These are phyloP conservation scores for Champsocephalus gunnari DNA, from an alignment of 2,797 vertebrate species.

Conservation along the genomic window DNA sequence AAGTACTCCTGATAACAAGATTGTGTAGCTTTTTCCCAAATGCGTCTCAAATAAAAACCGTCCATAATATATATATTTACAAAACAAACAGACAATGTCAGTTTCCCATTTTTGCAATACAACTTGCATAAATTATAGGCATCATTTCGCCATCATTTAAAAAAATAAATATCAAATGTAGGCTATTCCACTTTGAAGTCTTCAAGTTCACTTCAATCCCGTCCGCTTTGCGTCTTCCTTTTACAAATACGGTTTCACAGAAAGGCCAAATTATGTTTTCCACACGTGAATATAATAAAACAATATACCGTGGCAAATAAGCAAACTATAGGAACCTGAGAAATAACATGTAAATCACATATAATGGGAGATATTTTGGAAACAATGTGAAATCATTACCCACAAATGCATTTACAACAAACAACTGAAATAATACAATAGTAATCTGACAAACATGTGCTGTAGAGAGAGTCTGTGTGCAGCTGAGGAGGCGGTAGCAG, in stretches of 20 bases:
- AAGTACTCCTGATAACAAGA: slow-evolving; percentile 96
- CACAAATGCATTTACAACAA: slow-evolving; percentile 67
- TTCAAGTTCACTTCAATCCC: slow-evolving; percentile 90
- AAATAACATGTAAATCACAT: slow-evolving; percentile 95
- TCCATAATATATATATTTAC: slow-evolving; percentile 96
- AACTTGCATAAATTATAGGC: slow-evolving; percentile 99
- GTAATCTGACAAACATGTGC: slow-evolving; percentile 32
- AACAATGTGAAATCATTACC: slow-evolving; percentile 54
- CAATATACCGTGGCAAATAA: slow-evolving; percentile 94
- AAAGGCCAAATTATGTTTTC: slow-evolving; percentile 86
- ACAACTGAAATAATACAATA: slow-evolving; percentile 47
- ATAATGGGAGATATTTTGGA: slow-evolving; percentile 86
- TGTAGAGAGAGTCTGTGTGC: slow-evolving; percentile 63
- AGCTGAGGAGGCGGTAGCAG: slow-evolving; percentile 83
- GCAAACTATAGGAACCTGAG: slow-evolving; percentile 97
- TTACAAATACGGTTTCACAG: slow-evolving; percentile 91
- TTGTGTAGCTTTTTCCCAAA: slow-evolving; percentile 90
- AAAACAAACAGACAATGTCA: slow-evolving; percentile 89
- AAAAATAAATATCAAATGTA: slow-evolving; percentile 99
- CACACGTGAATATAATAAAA: slow-evolving; percentile 86
- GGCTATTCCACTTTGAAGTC: slow-evolving; percentile 93
- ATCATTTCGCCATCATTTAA: slow-evolving; percentile 91
- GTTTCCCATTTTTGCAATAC: slow-evolving; percentile 95
- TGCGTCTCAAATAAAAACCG: slow-evolving; percentile 96
- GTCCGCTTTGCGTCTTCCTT: slow-evolving; percentile 86